Percentiles rank a stretch among this genome's conserved stretches.
Evolutionary conservation across 2,113 vertebrate species (phyloP).

Genomic region (Xenopus laevis): DNA sequence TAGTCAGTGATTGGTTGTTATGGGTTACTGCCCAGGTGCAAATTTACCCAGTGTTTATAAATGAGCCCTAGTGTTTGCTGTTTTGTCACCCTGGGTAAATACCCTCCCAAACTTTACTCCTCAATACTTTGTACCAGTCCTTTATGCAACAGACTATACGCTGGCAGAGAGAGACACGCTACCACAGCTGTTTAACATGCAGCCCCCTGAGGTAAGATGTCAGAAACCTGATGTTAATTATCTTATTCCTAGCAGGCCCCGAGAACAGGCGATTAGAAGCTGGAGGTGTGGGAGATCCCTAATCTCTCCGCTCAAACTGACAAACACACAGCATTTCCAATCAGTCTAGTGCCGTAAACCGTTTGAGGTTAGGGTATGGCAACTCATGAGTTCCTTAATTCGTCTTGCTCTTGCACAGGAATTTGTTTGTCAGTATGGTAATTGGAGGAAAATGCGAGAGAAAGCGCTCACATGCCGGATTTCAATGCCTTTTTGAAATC

Average conservation of each 20-base stretch:
- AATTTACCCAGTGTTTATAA: no score
- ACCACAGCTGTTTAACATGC: slow-evolving; percentile 13
- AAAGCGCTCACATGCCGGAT: no score
- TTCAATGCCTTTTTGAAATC: no score
- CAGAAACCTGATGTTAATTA: slow-evolving; percentile 20
- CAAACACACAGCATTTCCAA: slow-evolving; percentile 19
- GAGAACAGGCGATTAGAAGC: slow-evolving; percentile 16
- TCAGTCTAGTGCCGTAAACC: neutral
- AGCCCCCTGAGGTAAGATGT: slow-evolving; percentile 19
- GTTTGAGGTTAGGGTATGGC: neutral
- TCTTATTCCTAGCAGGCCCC: slow-evolving; percentile 8
- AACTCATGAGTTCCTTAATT: neutral
- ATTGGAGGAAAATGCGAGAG: no score
- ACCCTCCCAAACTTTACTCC: no score
- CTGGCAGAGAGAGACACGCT: neutral
- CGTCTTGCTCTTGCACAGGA: no score
- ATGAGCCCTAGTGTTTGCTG: no score
- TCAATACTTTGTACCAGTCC: neutral
- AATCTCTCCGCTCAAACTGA: slow-evolving; percentile 18
- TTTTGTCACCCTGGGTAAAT: no score
- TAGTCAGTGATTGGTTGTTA: no score
- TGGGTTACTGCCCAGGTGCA: no score
- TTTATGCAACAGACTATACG: neutral
- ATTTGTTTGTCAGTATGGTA: no score
- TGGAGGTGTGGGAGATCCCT: slow-evolving; percentile 18